phyloP scores from a whole-genome alignment of 2,113 vertebrate species.

The Dromiciops gliroides region DNA sequence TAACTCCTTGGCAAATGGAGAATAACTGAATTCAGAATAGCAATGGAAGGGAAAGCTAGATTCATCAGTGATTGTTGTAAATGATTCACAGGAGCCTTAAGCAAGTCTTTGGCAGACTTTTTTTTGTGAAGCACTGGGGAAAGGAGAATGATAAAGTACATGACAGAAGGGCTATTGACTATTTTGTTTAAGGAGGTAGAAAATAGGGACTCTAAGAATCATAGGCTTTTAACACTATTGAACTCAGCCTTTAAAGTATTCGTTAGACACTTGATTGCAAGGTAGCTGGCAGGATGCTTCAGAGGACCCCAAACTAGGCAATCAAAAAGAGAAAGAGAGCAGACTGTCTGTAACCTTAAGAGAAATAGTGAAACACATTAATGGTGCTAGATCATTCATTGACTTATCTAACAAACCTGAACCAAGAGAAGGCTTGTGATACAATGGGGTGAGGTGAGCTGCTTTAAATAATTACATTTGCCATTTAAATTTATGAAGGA shows the following conservation, averaged over 20 bases:
- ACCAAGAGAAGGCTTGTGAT: background rate
- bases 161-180: background rate
- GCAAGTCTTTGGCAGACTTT: background rate
- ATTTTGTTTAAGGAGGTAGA: slow-evolving; percentile 49
- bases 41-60: background rate
- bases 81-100: background rate
- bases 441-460: background rate
- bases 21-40: background rate
- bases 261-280: background rate
- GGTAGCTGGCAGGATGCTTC: slow-evolving; percentile 32
- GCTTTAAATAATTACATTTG: slow-evolving; percentile 1
- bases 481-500: background rate
- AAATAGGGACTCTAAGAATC: background rate
- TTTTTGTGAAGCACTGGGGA: slow-evolving; percentile 23
- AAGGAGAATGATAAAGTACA: background rate
- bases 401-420: background rate
- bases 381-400: background rate
- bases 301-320: background rate
- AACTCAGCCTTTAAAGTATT: slow-evolving; percentile 39
- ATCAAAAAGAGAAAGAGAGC: slow-evolving; percentile 11
- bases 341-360: slow-evolving; percentile 2
- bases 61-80: background rate
- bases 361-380: slow-evolving; percentile 1
- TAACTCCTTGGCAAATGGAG: background rate
- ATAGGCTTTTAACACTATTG: slow-evolving; percentile 2